phyloP scores from a whole-genome alignment of 2,113 vertebrate genomes.

The Ophthalmotilapia sp. region DNA sequence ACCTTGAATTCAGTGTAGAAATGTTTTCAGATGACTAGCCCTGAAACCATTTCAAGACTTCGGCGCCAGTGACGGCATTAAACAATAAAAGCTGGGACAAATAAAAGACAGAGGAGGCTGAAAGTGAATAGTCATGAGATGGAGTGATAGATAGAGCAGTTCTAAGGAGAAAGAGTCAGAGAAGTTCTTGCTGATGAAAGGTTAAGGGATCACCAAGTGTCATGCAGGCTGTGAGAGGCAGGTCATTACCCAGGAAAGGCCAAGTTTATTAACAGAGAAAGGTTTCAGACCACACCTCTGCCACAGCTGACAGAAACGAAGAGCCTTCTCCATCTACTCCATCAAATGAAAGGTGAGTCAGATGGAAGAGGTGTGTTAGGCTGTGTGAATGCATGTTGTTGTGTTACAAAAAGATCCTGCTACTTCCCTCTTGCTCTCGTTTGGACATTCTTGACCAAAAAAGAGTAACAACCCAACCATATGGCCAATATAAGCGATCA shows the following conservation, averaged over 20 bases:
- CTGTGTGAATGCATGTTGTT: not conserved
- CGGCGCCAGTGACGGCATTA: not conserved
- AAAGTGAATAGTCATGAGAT: slow-evolving; percentile 26
- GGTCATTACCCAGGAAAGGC: slow-evolving; percentile 67
- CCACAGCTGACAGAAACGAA: slow-evolving; percentile 50
- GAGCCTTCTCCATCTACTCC: slow-evolving; percentile 26
- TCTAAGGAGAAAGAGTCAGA: slow-evolving; percentile 18
- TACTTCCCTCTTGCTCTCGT: not conserved
- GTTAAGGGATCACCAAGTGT: slow-evolving; percentile 55
- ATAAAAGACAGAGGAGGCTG: slow-evolving; percentile 12
- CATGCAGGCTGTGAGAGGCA: slow-evolving; percentile 56
- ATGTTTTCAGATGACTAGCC: slow-evolving; percentile 9
- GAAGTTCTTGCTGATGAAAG: slow-evolving; percentile 56
- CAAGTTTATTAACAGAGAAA: slow-evolving; percentile 70
- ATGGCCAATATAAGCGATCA: not conserved
- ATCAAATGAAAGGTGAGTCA: slow-evolving; percentile 32
- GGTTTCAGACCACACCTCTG: slow-evolving; percentile 53
- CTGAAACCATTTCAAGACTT: slow-evolving; percentile 14
- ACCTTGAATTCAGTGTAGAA: not conserved
- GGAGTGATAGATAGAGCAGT: slow-evolving; percentile 36
- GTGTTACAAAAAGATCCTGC: not conserved
- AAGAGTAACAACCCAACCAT: not conserved
- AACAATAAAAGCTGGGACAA: slow-evolving; percentile 26
- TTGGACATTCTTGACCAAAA: not conserved
- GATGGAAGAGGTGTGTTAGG: not conserved